phyloP scores from a whole-genome alignment of 2,888 invertebrate genomes.

The Epiblema foenella region DNA sequence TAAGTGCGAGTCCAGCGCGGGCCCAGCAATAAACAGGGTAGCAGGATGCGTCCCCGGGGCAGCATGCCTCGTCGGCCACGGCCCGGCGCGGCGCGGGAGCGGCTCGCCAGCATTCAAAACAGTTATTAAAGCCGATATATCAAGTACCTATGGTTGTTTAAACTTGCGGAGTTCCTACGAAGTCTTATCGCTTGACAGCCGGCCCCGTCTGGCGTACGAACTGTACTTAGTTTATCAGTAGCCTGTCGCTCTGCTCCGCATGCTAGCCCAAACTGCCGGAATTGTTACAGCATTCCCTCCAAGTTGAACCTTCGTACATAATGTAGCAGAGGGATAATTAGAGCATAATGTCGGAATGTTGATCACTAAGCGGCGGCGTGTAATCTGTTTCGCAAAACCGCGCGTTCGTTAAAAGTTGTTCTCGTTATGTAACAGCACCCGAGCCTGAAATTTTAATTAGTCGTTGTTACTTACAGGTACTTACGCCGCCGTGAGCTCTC shows the following conservation, averaged over 20 bases:
- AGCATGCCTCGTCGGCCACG: too few relatives aligned
- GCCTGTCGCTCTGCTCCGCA: not conserved
- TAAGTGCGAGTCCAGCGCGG: not conserved
- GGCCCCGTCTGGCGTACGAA: not conserved
- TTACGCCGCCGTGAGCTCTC: slow-evolving; percentile 1
- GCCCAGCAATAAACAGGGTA: not conserved
- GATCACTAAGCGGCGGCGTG: slow-evolving; percentile 32
- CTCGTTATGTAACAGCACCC: slow-evolving; percentile 26
- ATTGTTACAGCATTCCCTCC: not conserved
- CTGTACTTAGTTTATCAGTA: not conserved
- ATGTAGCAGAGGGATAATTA: slow-evolving; percentile 31
- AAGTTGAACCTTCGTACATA: slow-evolving; percentile 19
- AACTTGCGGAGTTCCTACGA: too few relatives aligned
- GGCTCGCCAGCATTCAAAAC: not conserved
- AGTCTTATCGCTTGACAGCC: too few relatives aligned
- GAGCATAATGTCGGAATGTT: slow-evolving; percentile 20
- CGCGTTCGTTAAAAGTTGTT: slow-evolving; percentile 41
- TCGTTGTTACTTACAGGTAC: slow-evolving; percentile 30
- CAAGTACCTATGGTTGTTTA: too few relatives aligned
- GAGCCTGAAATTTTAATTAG: slow-evolving; percentile 36
- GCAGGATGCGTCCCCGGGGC: not conserved
- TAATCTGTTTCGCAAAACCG: slow-evolving; percentile 34
- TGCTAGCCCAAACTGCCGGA: not conserved
- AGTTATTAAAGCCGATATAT: too few relatives aligned
- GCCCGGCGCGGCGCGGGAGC: too few relatives aligned